Conservation (phyloP, 2,888 invertebrate genomes). For the Monoplex corrugatus region DNA sequence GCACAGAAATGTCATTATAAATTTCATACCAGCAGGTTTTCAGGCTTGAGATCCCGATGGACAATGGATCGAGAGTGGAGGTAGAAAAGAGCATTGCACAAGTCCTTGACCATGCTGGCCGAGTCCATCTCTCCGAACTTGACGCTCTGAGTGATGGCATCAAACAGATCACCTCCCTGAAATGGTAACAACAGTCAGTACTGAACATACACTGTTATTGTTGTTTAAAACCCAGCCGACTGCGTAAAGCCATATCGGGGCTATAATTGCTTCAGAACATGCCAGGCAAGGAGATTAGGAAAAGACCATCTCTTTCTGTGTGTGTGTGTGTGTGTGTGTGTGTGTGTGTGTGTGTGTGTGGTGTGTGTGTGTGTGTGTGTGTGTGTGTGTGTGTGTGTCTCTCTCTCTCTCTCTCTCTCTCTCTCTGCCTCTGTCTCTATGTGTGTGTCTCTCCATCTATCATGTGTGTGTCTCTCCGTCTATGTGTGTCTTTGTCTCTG, state of each 20-base stretch:
- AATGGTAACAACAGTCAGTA: too few relatives aligned
- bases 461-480: not conserved
- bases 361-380: too few relatives aligned
- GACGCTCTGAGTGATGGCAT: constrained; percentile 82
- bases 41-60: constrained; percentile 83
- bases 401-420: not conserved
- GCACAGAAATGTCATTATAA: too few relatives aligned
- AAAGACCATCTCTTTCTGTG: too few relatives aligned
- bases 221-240: too few relatives aligned
- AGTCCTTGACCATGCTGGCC: constrained; percentile 81
- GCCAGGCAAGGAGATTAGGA: too few relatives aligned
- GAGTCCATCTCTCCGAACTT: constrained; percentile 81
- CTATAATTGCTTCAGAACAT: too few relatives aligned
- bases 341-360: too few relatives aligned
- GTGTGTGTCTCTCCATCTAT: too few relatives aligned
- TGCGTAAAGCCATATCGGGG: too few relatives aligned
- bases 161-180: constrained; percentile 83
- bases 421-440: not conserved
- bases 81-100: constrained; percentile 82
- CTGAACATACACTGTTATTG: too few relatives aligned
- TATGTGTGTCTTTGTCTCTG: not conserved
- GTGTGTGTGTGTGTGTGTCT: not conserved
- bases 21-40: constrained; percentile 80
- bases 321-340: too few relatives aligned
- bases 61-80: constrained; percentile 83